These are phyloP conservation scores for Cephalopholis sonnerati DNA, from an alignment of 2,113 vertebrate species.

Conservation along the genomic window DNA sequence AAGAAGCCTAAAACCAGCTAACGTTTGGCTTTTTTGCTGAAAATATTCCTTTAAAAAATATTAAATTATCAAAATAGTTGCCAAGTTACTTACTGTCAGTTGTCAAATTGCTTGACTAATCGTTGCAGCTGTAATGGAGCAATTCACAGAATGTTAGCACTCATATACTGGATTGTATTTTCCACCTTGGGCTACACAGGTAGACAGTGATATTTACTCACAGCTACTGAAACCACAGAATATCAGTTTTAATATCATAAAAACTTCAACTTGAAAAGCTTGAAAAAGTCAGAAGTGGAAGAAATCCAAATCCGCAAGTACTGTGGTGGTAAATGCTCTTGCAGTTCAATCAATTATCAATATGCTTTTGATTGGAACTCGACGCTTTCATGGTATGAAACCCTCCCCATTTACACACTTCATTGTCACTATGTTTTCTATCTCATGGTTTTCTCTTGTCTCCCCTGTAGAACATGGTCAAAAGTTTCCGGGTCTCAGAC, in stretches of 20 bases:
- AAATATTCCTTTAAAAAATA: too few relatives aligned
- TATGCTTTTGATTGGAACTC: not conserved
- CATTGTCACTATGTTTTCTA: not conserved
- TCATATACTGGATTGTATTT: not conserved
- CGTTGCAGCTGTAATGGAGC: not conserved
- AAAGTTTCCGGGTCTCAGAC: conserved; percentile 99
- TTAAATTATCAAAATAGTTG: too few relatives aligned
- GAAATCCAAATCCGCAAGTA: not conserved
- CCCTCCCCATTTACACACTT: not conserved
- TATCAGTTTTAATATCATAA: not conserved
- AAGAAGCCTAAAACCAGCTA: too few relatives aligned
- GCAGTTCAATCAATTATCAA: not conserved
- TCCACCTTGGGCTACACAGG: not conserved
- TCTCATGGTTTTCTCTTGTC: conserved; percentile 41
- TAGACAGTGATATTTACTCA: not conserved
- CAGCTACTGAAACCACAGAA: not conserved
- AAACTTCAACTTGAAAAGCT: not conserved
- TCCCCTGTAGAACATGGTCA: conserved; percentile 95
- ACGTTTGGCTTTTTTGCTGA: too few relatives aligned
- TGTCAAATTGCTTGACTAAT: too few relatives aligned
- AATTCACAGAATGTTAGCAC: conserved; percentile 1
- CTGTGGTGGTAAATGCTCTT: not conserved
- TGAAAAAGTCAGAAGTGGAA: not conserved
- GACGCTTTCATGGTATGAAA: not conserved
- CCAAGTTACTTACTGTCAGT: too few relatives aligned